Conservation (phyloP, 2,113 vertebrate species). For the Neotoma lepida region DNA sequence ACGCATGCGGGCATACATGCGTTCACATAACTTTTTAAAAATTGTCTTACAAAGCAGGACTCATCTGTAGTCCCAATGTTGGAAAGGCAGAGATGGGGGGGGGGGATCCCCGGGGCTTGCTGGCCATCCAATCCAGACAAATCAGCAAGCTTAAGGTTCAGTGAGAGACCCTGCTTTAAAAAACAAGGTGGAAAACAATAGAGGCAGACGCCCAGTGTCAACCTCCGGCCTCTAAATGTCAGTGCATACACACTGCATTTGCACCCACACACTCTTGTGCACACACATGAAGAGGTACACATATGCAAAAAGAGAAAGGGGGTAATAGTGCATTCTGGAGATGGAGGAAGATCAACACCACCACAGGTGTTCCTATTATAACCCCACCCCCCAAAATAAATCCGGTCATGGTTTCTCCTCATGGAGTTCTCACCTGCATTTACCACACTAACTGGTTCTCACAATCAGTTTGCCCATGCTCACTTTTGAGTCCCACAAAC, state of each 20-base stretch:
- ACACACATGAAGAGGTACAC: background rate
- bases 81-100: background rate
- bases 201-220: background rate
- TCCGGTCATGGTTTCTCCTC: background rate
- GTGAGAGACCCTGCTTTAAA: background rate
- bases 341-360: background rate
- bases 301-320: background rate
- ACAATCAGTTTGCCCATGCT: rapidly evolving
- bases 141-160: background rate
- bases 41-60: background rate
- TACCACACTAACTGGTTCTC: rapidly evolving
- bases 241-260: background rate
- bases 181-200: background rate
- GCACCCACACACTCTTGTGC: background rate
- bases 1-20: background rate
- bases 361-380: background rate
- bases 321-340: background rate
- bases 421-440: rapidly evolving
- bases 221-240: background rate
- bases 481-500: no score
- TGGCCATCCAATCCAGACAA: background rate
- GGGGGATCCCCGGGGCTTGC: no score
- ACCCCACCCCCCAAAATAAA: background rate
- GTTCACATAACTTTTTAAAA: background rate
- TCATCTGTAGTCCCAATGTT: background rate